phyloP scores from a whole-genome alignment of 2,888 invertebrate genomes.

The Oscheius sp. region DNA sequence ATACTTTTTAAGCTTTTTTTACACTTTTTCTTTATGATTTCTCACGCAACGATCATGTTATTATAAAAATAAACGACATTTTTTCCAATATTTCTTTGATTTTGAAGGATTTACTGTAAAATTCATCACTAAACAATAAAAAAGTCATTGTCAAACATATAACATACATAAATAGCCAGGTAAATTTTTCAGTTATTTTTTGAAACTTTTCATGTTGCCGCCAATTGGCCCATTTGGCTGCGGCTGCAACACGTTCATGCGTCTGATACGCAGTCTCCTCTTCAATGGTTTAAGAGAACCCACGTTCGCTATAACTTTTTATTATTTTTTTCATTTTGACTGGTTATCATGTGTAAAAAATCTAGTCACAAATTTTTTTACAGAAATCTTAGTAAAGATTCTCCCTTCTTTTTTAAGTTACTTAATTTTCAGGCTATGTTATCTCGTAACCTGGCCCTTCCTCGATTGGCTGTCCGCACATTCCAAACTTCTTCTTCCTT shows the following conservation, averaged over 20 bases:
- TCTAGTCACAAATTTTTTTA: neutral
- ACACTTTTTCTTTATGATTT: too few relatives aligned
- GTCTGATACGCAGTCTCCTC: neutral
- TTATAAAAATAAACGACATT: too few relatives aligned
- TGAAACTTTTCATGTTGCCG: constrained; percentile 11
- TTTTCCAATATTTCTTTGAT: too few relatives aligned
- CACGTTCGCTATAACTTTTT: neutral
- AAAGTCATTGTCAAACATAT: neutral
- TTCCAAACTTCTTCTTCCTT: constrained; percentile 55
- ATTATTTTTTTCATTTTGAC: neutral
- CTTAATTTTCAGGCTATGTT: constrained; percentile 44
- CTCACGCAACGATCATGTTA: too few relatives aligned
- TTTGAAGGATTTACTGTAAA: too few relatives aligned
- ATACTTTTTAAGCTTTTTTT: too few relatives aligned
- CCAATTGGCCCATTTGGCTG: constrained; percentile 5
- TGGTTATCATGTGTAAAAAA: neutral
- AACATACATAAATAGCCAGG: neutral
- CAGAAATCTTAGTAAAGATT: neutral
- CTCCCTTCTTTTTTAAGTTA: too few relatives aligned
- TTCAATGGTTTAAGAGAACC: neutral
- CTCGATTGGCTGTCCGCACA: constrained; percentile 59
- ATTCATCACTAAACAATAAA: too few relatives aligned
- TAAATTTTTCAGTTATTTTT: neutral
- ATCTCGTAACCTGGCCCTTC: constrained; percentile 62
- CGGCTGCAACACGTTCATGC: neutral